Evolutionary conservation across 2,797 vertebrate genomes (phyloP).

Genomic region (Chaenodraco wilsoni): DNA sequence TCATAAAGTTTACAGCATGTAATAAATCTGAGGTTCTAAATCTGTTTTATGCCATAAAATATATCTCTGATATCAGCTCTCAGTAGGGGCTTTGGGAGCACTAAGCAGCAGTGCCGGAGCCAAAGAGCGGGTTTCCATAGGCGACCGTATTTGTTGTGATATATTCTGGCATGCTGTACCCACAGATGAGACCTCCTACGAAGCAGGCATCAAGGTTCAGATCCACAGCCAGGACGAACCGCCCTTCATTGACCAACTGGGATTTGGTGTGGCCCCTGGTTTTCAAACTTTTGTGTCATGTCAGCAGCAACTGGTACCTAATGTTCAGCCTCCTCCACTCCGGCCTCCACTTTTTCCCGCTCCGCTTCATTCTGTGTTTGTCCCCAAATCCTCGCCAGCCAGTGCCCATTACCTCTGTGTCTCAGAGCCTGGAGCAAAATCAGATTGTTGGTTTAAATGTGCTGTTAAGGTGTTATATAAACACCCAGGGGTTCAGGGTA

Average conservation of each 20-base stretch:
- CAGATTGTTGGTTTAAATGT: conserved; percentile 48
- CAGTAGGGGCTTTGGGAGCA: conserved; percentile 6
- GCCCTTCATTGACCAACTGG: conserved; percentile 92
- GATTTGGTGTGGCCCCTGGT: conserved; percentile 90
- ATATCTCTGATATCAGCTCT: conserved; percentile 16
- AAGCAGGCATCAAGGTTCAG: conserved; percentile 95
- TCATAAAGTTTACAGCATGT: conserved; percentile 33
- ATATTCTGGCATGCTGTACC: conserved; percentile 76
- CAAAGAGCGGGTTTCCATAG: conserved; percentile 33
- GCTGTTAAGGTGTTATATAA: conserved; percentile 39
- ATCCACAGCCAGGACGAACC: conserved; percentile 95
- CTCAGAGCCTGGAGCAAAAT: conserved; percentile 66
- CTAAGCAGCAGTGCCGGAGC: conserved; percentile 2
- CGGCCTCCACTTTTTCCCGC: conserved; percentile 37
- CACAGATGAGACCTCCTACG: conserved; percentile 93
- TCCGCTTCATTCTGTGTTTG: conserved; percentile 59
- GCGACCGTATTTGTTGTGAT: conserved; percentile 51
- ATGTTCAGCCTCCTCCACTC: conserved; percentile 64
- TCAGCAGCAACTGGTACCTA: conserved; percentile 88
- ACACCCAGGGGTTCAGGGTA: conserved; percentile 23
- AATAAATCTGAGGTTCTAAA: conserved; percentile 40
- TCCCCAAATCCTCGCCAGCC: conserved; percentile 37
- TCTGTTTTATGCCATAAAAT: conserved; percentile 20
- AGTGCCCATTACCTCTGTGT: conserved; percentile 53
- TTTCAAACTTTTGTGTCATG: conserved; percentile 91